phyloP scores from a whole-genome alignment of 2,888 invertebrate genomes.

The Acronicta alni region DNA sequence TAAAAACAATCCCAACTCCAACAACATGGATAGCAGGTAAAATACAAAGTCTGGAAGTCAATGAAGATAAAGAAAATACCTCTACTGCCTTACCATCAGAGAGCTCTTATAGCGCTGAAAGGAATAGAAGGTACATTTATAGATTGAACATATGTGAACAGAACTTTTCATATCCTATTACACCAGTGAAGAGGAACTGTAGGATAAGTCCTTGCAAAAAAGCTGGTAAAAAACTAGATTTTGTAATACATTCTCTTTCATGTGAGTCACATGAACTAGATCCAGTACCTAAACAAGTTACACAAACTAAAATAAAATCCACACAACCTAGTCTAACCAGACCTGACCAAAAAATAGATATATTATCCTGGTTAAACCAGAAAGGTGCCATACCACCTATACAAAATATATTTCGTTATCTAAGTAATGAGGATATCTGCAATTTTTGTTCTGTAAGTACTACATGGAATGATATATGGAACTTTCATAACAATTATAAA shows the following conservation, averaged over 20 bases:
- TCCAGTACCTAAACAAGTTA: constrained; percentile 59
- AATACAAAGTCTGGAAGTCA: constrained; percentile 78
- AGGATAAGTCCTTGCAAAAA: constrained; percentile 73
- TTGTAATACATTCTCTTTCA: constrained; percentile 78
- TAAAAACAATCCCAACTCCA: constrained; percentile 73
- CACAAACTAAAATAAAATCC: constrained; percentile 55
- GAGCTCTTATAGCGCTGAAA: constrained; percentile 48
- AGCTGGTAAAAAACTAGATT: constrained; percentile 76
- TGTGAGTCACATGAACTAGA: constrained; percentile 76
- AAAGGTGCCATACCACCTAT: constrained; percentile 72
- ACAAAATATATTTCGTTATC: constrained; percentile 75
- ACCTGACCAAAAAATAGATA: constrained; percentile 81
- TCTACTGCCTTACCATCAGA: constrained; percentile 50
- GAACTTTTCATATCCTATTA: constrained; percentile 75
- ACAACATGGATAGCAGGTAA: constrained; percentile 81
- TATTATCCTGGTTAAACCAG: constrained; percentile 75
- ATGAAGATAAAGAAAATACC: constrained; percentile 71
- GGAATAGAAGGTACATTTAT: constrained; percentile 49
- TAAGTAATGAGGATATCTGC: constrained; percentile 79
- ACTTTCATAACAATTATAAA: constrained; percentile 67
- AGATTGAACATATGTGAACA: constrained; percentile 58
- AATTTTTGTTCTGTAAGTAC: constrained; percentile 80
- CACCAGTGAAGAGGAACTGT: constrained; percentile 81
- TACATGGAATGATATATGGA: constrained; percentile 77
- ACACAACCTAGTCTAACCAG: constrained; percentile 67